Conservation (phyloP, 2,113 vertebrate species). For the Cyphomyrus discorhynchus region DNA sequence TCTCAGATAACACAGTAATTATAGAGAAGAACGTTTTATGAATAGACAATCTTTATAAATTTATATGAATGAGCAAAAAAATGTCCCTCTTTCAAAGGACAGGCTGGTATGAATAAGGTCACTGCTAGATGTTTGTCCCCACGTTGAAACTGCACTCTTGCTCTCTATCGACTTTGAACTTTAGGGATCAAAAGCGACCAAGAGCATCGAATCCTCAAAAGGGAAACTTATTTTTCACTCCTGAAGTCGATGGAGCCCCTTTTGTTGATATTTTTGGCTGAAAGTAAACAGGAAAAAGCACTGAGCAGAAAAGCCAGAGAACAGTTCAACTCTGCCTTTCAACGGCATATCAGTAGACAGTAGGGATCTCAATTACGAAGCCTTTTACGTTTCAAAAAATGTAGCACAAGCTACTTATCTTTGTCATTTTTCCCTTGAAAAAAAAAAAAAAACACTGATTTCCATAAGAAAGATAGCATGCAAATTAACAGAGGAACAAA, state of each 20-base stretch:
- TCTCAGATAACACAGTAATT: neutral
- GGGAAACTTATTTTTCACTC: conserved; percentile 56
- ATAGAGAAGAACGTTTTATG: neutral
- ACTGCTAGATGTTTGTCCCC: conserved; percentile 56
- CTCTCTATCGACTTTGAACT: conserved; percentile 59
- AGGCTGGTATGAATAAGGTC: conserved; percentile 61
- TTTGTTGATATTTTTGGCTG: conserved; percentile 56
- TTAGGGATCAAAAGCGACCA: conserved; percentile 64
- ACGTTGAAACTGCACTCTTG: conserved; percentile 32
- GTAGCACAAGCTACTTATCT: conserved; percentile 75
- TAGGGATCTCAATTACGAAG: conserved; percentile 84
- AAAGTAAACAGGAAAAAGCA: conserved; percentile 54
- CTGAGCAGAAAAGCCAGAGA: conserved; percentile 72
- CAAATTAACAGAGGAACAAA: conserved; percentile 88
- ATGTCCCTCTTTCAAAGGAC: conserved; percentile 64
- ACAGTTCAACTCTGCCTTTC: conserved; percentile 87
- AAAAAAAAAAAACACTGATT: conserved; percentile 83
- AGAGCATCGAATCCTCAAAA: conserved; percentile 59
- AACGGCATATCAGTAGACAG: conserved; percentile 93
- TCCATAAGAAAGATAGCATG: conserved; percentile 97
- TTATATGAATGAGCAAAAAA: conserved; percentile 46
- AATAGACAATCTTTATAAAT: conserved; percentile 39
- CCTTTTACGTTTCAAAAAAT: conserved; percentile 85
- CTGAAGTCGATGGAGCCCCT: conserved; percentile 57
- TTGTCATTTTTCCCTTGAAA: conserved; percentile 49